Evolutionary conservation across 2,113 vertebrate genomes (phyloP), one percentile per base, ranked within the genome.

Genomic region (Micromys minutus): DNA sequence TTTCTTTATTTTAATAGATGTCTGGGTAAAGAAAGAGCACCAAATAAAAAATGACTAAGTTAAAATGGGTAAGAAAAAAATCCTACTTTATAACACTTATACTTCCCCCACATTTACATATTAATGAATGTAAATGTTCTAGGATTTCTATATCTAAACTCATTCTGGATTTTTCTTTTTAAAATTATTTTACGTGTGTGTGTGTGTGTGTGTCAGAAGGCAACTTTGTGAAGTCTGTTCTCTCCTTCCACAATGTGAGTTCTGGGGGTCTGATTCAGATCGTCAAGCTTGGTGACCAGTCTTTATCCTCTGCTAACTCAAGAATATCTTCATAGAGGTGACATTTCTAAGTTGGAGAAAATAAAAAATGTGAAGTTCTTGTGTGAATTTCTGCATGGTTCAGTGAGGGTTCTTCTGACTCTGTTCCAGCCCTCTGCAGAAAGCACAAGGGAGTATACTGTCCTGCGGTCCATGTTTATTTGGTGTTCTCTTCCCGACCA

Each of bases 351-450:
- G 71, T 76, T 34, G 63, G 65, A 85, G 47, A 79, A 65, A 91
- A 72, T 10, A 91, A 15, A 93, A 87, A 91, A 93, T 47, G 59
- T 31, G 88, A 74, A 90, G 47, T 85, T 57, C 89, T 90, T 87
- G 74, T 34, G 29, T 65, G 12, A 36, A 36, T 47, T 61, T 61
- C 79, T 97, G 89, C 75, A 83, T 15, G 84, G n/a, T 57, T 61
- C 21, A 42, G 57, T 63, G 36, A 77, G 85, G 34, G 67, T 69
- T 84, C 50, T 89, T 84, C 24, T 7, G 71, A 91, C 59, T 52
- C 42, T 17, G 17, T 12, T 47, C 76, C 39, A 50, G 31, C 21
- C 94, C 74, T 83, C 85, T 76, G 45, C 31, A 95, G 74, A 91
- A 85, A 85, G 91, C 52, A 55, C 31, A 52, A 91, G 22, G 61